Conservation (phyloP, 2,888 invertebrate genomes). For the Troilus luridus region DNA sequence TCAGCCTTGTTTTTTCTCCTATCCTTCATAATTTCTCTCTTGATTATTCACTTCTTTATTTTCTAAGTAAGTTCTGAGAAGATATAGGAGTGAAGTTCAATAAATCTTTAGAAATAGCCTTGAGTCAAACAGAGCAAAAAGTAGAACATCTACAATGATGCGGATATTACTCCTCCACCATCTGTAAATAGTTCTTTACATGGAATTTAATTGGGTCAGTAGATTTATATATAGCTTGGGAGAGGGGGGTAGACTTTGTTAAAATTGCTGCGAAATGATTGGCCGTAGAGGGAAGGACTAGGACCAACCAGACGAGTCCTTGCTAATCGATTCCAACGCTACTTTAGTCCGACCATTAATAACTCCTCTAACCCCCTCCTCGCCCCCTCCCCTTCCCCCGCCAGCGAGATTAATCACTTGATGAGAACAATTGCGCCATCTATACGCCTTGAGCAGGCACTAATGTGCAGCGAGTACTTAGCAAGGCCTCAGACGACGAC, state of each 20-base stretch:
- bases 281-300: constrained; percentile 10
- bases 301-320: constrained; percentile 39
- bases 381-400: not conserved
- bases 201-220: not conserved
- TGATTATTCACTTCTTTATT: too few species aligned
- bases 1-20: too few species aligned
- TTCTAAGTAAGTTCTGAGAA: too few species aligned
- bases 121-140: too few species aligned
- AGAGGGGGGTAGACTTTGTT: not conserved
- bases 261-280: constrained; percentile 27
- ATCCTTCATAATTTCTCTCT: too few species aligned
- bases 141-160: too few species aligned
- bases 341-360: constrained; percentile 46
- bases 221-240: not conserved
- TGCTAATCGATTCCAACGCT: constrained; percentile 42
- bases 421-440: constrained; percentile 43
- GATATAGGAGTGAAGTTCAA: too few species aligned
- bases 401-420: constrained; percentile 45
- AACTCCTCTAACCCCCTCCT: not conserved
- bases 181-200: not conserved
- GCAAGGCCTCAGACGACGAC: constrained; percentile 5
- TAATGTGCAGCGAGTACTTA: constrained; percentile 44
- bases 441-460: constrained; percentile 43
- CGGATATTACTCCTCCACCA: not conserved
- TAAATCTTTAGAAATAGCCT: too few species aligned